Evolutionary conservation across 1,140 invertebrate genomes (phyloP).

Genomic region (Trachymyrmex cornetzi): DNA sequence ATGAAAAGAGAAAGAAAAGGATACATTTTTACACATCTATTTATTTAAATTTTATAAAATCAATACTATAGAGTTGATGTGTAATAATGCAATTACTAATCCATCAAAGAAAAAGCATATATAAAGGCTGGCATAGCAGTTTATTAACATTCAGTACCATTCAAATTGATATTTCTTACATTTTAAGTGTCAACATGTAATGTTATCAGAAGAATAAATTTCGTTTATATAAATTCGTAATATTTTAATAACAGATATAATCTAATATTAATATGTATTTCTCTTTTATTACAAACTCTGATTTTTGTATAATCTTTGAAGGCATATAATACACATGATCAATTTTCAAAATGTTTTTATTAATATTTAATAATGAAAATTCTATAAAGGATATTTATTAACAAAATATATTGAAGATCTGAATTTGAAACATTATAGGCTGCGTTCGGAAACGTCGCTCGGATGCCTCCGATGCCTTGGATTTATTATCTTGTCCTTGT

Average conservation of each 20-base stretch:
- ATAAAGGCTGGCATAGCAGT: slow-evolving; percentile 47
- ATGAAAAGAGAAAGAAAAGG: not conserved
- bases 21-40: slow-evolving; percentile 36
- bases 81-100: not conserved
- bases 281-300: slow-evolving; percentile 64
- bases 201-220: slow-evolving; percentile 74
- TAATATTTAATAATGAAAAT: slow-evolving; percentile 55
- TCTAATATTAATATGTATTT: slow-evolving; percentile 69
- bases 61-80: not conserved
- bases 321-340: slow-evolving; percentile 64
- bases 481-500: too few relatives aligned
- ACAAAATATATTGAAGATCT: slow-evolving; percentile 67
- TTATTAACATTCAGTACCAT: slow-evolving; percentile 72
- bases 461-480: too few relatives aligned
- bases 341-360: slow-evolving; percentile 49
- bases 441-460: too few relatives aligned
- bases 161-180: slow-evolving; percentile 65
- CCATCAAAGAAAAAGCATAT: slow-evolving; percentile 5
- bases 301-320: slow-evolving; percentile 69
- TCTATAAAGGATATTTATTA: slow-evolving; percentile 38
- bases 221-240: slow-evolving; percentile 71
- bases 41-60: slow-evolving; percentile 20
- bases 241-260: slow-evolving; percentile 74
- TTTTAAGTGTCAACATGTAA: slow-evolving; percentile 64
- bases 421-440: slow-evolving; percentile 33